These are phyloP conservation scores for Dryocosmus kuriphilus DNA, from an alignment of 2,888 invertebrate species.

Conservation along the genomic window DNA sequence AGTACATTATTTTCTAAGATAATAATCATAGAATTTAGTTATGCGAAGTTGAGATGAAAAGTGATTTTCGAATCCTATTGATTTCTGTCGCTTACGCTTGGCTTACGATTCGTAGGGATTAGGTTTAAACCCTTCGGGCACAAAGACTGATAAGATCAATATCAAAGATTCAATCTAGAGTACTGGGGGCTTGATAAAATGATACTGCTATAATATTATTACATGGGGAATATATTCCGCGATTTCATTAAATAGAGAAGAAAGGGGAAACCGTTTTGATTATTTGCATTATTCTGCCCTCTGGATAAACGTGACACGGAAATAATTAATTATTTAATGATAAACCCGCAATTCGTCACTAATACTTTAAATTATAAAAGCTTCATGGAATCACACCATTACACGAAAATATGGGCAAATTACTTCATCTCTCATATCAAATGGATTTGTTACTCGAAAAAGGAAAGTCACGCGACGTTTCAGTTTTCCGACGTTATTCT, in stretches of 20 bases:
- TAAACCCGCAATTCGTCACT: background rate
- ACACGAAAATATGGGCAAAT: background rate
- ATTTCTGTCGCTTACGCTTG: slow-evolving; percentile 62
- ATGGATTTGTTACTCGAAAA: slow-evolving; percentile 41
- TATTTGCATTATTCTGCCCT: background rate
- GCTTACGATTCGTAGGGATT: slow-evolving; percentile 60
- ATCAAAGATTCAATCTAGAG: slow-evolving; percentile 38
- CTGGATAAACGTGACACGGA: background rate
- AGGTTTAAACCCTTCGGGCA: slow-evolving; percentile 61
- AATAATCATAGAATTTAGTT: background rate
- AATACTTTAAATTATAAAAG: background rate
- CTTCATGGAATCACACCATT: background rate
- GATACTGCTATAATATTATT: background rate
- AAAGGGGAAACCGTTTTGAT: background rate
- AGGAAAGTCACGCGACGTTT: slow-evolving; percentile 58
- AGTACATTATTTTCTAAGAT: background rate
- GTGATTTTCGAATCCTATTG: slow-evolving; percentile 60
- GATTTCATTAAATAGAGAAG: background rate
- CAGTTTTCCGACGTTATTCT: slow-evolving; percentile 45
- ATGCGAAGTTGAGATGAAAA: background rate
- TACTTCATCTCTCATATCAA: background rate
- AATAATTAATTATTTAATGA: background rate
- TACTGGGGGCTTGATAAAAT: slow-evolving; percentile 12
- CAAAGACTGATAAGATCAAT: slow-evolving; percentile 41
- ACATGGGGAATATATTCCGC: background rate